phyloP scores from a whole-genome alignment of 2,797 vertebrate genomes.

The Brachyrhaphis roseni region DNA sequence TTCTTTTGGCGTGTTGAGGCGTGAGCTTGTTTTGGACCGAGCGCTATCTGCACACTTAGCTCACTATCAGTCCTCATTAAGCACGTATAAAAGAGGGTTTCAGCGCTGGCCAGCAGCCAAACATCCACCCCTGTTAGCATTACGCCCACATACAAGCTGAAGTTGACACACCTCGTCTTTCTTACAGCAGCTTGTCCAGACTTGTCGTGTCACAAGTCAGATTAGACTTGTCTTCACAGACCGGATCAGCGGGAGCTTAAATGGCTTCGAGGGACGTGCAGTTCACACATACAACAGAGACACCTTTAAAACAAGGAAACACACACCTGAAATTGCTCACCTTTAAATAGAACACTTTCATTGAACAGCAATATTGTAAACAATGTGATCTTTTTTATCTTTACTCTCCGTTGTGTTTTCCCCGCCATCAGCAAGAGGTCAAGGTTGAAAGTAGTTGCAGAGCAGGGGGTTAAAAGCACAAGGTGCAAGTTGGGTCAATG shows the following conservation, averaged over 20 bases:
- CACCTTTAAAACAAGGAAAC: not conserved
- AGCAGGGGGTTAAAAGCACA: constrained; percentile 19
- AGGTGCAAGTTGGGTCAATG: constrained; percentile 21
- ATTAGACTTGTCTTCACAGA: constrained; percentile 68
- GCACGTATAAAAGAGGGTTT: constrained; percentile 3
- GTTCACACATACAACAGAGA: constrained; percentile 17
- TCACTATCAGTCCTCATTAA: constrained; percentile 34
- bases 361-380: not conserved
- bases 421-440: constrained; percentile 5
- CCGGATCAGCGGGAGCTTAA: constrained; percentile 68
- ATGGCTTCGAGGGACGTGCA: constrained; percentile 48
- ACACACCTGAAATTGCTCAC: not conserved
- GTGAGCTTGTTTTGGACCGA: constrained; percentile 6
- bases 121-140: constrained; percentile 34
- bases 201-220: constrained; percentile 63
- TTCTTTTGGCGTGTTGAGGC: constrained; percentile 1
- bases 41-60: not conserved
- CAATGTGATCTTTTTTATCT: not conserved
- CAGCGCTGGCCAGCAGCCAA: constrained; percentile 23
- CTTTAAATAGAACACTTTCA: no score
- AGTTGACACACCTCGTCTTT: constrained; percentile 44
- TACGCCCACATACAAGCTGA: constrained; percentile 27
- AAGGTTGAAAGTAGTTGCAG: not conserved
- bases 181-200: constrained; percentile 55
- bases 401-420: not conserved